A percentile compares a stretch with the other conserved stretches of the same genome.
These are phyloP conservation scores for Pocota personata DNA, from an alignment of 2,888 invertebrate species.

Conservation along the genomic window DNA sequence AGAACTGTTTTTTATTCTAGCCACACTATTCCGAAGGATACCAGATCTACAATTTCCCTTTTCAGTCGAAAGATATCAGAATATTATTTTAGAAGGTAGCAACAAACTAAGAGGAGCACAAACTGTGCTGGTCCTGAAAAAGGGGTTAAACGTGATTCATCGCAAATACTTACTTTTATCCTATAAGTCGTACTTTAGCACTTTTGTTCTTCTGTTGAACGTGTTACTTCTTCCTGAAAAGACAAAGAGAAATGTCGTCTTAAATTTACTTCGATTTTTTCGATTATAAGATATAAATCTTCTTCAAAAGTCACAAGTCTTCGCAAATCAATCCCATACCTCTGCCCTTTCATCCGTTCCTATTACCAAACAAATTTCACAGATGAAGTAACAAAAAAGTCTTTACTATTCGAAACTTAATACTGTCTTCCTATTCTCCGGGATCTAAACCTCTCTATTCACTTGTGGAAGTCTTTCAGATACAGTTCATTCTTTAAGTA, in stretches of 20 bases:
- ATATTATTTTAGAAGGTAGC: too few relatives aligned
- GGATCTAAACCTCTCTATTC: neutral
- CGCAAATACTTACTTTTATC: conserved; percentile 67
- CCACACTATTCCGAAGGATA: too few relatives aligned
- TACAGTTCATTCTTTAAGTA: conserved; percentile 4
- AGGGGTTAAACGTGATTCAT: too few relatives aligned
- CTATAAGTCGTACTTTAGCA: conserved; percentile 50
- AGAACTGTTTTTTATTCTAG: too few relatives aligned
- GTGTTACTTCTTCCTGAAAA: conserved; percentile 47
- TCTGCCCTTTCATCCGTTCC: neutral
- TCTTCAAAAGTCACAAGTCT: conserved; percentile 1
- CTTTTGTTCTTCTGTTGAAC: conserved; percentile 20
- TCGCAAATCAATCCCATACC: neutral
- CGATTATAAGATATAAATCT: conserved; percentile 19
- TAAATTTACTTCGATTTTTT: neutral
- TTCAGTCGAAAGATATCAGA: too few relatives aligned
- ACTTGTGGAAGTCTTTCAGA: neutral
- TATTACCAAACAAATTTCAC: conserved; percentile 20
- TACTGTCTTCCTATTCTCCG: neutral
- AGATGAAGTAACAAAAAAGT: conserved; percentile 11
- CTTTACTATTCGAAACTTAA: neutral
- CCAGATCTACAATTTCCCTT: too few relatives aligned
- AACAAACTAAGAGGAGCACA: too few relatives aligned
- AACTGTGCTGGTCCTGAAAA: too few relatives aligned
- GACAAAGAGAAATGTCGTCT: neutral